Evolutionary conservation across 1,140 invertebrate genomes (phyloP).

Genomic region (Drosophila neocordata): DNA sequence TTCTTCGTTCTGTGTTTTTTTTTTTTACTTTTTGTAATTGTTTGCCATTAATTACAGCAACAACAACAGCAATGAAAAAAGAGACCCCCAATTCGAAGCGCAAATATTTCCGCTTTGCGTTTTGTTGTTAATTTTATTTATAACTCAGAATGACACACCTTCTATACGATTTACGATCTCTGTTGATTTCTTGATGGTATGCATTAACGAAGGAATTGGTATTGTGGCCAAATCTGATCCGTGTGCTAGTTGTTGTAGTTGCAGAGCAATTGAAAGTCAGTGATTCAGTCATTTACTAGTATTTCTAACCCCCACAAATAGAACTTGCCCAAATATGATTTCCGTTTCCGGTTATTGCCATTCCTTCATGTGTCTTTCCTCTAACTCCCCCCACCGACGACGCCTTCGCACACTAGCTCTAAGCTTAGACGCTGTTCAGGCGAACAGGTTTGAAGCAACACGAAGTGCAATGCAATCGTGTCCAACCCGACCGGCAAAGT

Average conservation of each 20-base stretch:
- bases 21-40: slow-evolving; percentile 67
- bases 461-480: slow-evolving; percentile 56
- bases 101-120: slow-evolving; percentile 77
- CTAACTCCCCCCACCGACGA: neutral
- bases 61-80: slow-evolving; percentile 30
- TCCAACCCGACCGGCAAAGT: slow-evolving; percentile 28
- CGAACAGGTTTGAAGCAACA: slow-evolving; percentile 70
- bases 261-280: neutral
- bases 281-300: slow-evolving; percentile 35
- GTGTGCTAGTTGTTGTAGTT: neutral
- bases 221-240: slow-evolving; percentile 20
- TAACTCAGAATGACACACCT: slow-evolving; percentile 76
- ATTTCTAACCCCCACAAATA: slow-evolving; percentile 37
- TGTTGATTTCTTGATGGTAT: slow-evolving; percentile 23
- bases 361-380: neutral
- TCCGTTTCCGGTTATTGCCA: slow-evolving; percentile 58
- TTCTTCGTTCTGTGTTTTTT: no score
- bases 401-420: neutral
- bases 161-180: slow-evolving; percentile 69
- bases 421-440: slow-evolving; percentile 15
- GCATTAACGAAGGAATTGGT: slow-evolving; percentile 50
- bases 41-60: slow-evolving; percentile 78
- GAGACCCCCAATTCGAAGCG: slow-evolving; percentile 36
- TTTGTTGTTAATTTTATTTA: slow-evolving; percentile 78
- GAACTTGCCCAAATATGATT: slow-evolving; percentile 65